Evolutionary conservation across 2,797 vertebrate genomes (phyloP).

Genomic region (Ibycter americanus): DNA sequence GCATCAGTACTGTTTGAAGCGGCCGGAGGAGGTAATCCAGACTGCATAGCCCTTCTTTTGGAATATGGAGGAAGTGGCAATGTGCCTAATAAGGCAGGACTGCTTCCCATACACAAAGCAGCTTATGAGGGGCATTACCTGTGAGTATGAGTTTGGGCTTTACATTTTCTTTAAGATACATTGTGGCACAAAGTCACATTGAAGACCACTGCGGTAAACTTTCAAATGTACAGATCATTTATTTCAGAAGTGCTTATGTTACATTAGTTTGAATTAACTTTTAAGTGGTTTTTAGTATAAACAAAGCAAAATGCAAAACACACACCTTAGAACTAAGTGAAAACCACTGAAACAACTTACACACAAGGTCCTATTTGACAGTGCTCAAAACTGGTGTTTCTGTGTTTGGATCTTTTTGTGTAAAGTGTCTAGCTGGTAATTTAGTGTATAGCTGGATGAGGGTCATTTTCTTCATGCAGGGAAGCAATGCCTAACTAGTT

Average conservation of each 20-base stretch:
- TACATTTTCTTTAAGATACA: neutral
- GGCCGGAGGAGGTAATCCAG: slow-evolving; percentile 84
- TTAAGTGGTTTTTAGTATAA: neutral
- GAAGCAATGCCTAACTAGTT: neutral
- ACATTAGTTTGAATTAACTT: neutral
- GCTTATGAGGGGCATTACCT: slow-evolving; percentile 88
- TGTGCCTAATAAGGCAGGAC: slow-evolving; percentile 80
- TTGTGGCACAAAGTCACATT: neutral
- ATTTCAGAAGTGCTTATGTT: neutral
- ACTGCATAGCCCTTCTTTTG: slow-evolving; percentile 84
- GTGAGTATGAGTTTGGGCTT: slow-evolving; percentile 73
- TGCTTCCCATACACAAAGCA: slow-evolving; percentile 87
- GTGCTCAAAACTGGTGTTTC: neutral
- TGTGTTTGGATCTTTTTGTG: neutral
- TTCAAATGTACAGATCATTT: neutral
- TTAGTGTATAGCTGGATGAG: neutral
- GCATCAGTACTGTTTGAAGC: slow-evolving; percentile 86
- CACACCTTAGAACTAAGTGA: neutral
- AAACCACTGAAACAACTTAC: neutral
- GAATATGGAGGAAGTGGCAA: slow-evolving; percentile 85
- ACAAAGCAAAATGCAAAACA: neutral
- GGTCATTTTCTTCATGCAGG: neutral
- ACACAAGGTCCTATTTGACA: neutral
- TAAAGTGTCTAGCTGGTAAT: neutral
- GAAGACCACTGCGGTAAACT: neutral